These are phyloP conservation scores for Melanostigma gelatinosum DNA, from an alignment of 2,113 vertebrate genomes.

Conservation along the genomic window DNA sequence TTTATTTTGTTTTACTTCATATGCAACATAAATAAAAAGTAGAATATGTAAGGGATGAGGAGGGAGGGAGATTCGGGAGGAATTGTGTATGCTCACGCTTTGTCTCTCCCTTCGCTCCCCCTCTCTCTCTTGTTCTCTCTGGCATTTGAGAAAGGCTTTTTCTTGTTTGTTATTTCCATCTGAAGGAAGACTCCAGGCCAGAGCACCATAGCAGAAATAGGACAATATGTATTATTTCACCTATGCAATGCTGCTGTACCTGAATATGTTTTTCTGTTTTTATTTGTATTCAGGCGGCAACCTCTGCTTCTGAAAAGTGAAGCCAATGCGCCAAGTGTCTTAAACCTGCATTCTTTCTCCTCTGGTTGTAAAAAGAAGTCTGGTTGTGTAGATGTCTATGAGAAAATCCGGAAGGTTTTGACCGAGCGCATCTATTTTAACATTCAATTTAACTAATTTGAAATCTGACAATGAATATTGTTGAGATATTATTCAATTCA, in stretches of 20 bases:
- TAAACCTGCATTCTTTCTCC: not conserved
- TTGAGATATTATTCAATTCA: too few relatives aligned
- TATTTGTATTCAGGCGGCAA: not conserved
- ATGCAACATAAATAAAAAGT: constrained; percentile 14
- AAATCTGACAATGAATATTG: too few relatives aligned
- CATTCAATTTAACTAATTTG: too few relatives aligned
- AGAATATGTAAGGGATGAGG: constrained; percentile 22
- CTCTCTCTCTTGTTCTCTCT: not conserved
- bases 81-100: constrained; percentile 10
- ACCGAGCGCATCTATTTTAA: too few relatives aligned
- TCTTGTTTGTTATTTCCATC: constrained; percentile 16
- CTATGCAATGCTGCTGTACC: not conserved
- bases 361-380: too few relatives aligned
- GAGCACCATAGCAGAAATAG: constrained; percentile 10
- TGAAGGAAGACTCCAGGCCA: constrained; percentile 32
- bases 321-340: not conserved
- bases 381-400: not conserved
- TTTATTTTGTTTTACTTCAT: constrained; percentile 53
- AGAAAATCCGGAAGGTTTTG: too few relatives aligned
- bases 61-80: not conserved
- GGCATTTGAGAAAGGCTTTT: constrained; percentile 31
- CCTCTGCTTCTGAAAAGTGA: not conserved
- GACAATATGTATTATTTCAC: not conserved
- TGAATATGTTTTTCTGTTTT: not conserved
- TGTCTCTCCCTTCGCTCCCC: not conserved